Base-by-base conservation (phyloP, 2,113 vertebrate species). In the Myotis davidii region DNA sequence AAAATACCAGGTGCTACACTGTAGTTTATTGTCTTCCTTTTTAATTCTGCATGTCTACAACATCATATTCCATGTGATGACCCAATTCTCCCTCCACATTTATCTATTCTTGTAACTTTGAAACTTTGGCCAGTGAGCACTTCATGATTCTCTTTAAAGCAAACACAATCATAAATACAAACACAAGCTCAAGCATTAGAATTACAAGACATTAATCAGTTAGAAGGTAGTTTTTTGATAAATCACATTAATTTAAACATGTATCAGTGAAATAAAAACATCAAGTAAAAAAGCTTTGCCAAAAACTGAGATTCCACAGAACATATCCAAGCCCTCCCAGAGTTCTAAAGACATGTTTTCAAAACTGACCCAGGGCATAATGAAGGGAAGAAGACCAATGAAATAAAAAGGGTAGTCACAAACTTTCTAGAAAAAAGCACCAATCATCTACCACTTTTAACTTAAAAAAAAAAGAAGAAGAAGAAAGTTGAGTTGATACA, bases 231-330 rank as follows among this genome's bases (percentile, higher is more conserved):
- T 72, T 32, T 32, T 95, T 52, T 85, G 9, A 90, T 92, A 74
- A 88, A 6, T 2, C 39, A 39, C 23, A 42, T 88, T 64, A 70
- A 64, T 29, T 87, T 92, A 84, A 29, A 83, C n/a, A 37, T 59
- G 70, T 81, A 67, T 59, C 23, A 37, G 6, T 96, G 25, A 67
- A 88, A 73, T 88, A 50, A 95, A 95, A 77, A 65, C 16, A 82
- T 12, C 37, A 77, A 90, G 4, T 73, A 45, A 85, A 90, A 90
- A 94, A 77, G 29, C 2, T 64, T 85, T 78, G 37, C 37, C 65
- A 52, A 88, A 73, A 74, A 20, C 29, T 50, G 50, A 90, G 56
- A 81, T 78, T 64, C 32, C 74, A 54, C 3, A 87, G 88, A 87
- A 29, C 3, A 52, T 29, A 76, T 12, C 5, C 2, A 23, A 20